Evolutionary conservation across 1,140 invertebrate species (phyloP).

Genomic region (Oedothorax gibbosus): DNA sequence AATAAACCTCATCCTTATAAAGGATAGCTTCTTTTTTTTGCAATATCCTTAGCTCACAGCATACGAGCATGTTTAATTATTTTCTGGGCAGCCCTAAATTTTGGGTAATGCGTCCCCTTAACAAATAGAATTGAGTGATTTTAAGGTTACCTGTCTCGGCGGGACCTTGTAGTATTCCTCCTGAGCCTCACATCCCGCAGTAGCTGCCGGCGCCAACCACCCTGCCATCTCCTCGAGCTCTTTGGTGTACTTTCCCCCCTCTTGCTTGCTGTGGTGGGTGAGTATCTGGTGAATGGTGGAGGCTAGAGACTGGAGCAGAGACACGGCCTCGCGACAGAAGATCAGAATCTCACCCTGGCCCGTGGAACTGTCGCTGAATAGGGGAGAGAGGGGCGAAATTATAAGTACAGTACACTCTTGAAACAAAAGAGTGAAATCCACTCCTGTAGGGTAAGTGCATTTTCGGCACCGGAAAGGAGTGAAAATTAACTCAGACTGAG

Average conservation of each 20-base stretch:
- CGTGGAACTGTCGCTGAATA: slow-evolving; percentile 61
- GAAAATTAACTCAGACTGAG: no score
- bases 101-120: no score
- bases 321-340: slow-evolving; percentile 44
- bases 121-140: not conserved
- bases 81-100: no score
- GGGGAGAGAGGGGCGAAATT: not conserved
- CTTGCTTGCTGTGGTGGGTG: slow-evolving; percentile 14
- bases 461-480: no score
- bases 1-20: no score
- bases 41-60: no score
- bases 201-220: not conserved
- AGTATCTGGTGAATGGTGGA: slow-evolving; percentile 51
- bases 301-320: slow-evolving; percentile 37
- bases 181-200: not conserved
- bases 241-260: slow-evolving; percentile 31
- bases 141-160: slow-evolving; percentile 26
- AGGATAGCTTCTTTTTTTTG: no score
- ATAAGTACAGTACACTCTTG: no score
- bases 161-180: slow-evolving; percentile 55
- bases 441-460: no score
- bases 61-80: no score
- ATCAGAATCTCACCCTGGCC: slow-evolving; percentile 51
- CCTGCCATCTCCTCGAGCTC: slow-evolving; percentile 44
- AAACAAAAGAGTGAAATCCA: no score